Evolutionary conservation across 2,113 vertebrate species (phyloP).

Genomic region (Mohoua ochrocephala): DNA sequence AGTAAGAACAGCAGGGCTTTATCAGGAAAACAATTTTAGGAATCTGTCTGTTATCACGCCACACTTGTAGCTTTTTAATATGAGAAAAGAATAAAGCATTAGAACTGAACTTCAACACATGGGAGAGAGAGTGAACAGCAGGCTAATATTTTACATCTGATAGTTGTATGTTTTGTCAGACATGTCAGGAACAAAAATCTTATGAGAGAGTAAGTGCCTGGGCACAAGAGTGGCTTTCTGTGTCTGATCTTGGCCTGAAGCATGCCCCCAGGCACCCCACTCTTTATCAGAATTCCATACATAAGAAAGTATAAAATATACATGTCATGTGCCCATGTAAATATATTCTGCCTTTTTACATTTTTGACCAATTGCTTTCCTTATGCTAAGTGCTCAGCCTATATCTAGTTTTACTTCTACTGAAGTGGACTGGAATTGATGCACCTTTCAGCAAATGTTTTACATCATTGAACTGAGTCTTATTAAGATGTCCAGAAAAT

Average conservation of each 20-base stretch:
- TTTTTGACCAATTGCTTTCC: not conserved
- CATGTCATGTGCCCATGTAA: not conserved
- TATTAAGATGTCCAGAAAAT: conserved; percentile 14
- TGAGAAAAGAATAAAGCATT: not conserved
- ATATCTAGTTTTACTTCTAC: not conserved
- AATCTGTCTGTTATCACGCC: not conserved
- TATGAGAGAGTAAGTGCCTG: not conserved
- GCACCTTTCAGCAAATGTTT: conserved; percentile 31
- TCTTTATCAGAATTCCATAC: not conserved
- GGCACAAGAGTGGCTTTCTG: not conserved
- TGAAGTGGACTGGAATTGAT: not conserved
- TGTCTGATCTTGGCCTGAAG: not conserved
- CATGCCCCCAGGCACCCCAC: not conserved
- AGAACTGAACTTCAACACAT: not conserved
- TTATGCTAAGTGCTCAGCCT: not conserved
- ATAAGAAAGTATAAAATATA: not conserved
- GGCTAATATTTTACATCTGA: not conserved
- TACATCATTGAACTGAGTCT: conserved; percentile 20
- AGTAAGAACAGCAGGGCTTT: not conserved
- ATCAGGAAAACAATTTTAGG: not conserved
- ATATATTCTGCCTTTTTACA: not conserved
- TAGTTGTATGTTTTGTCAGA: not conserved
- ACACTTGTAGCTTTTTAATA: not conserved
- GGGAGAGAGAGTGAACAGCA: not conserved
- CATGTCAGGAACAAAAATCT: not conserved